Percentiles rank a stretch among this genome's conserved stretches.
phyloP scores from a whole-genome alignment of 2,797 vertebrate genomes.

The Taeniopygia guttata region DNA sequence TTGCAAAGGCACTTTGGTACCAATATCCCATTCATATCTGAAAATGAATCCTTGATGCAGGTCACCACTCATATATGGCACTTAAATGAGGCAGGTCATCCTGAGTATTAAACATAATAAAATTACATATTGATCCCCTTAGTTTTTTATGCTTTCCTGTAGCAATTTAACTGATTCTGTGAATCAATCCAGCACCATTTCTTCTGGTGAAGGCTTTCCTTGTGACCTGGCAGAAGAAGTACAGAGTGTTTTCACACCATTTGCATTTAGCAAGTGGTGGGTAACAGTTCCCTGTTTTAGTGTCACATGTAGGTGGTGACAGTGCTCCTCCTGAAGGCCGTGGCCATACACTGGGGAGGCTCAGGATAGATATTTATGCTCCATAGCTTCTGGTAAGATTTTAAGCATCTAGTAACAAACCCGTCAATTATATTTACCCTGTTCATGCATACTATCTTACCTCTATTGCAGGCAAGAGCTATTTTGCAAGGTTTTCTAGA shows the following conservation, averaged over 20 bases:
- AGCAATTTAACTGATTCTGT: neutral
- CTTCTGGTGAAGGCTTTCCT: neutral
- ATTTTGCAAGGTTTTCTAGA: slow-evolving; percentile 77
- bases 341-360: neutral
- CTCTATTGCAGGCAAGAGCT: slow-evolving; percentile 67
- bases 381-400: neutral
- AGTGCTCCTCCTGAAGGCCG: neutral
- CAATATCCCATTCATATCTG: neutral
- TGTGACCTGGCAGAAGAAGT: neutral
- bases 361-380: neutral
- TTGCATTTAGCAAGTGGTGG: neutral
- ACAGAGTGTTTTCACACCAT: neutral
- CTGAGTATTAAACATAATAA: neutral
- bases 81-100: neutral
- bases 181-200: fast-evolving
- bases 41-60: neutral
- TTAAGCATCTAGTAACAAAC: neutral
- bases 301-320: neutral
- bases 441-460: neutral
- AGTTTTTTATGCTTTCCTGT: neutral
- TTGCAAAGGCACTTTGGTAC: neutral
- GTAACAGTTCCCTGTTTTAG: neutral
- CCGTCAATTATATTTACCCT: neutral
- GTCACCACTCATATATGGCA: neutral
- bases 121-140: neutral